phyloP scores from a whole-genome alignment of 2,797 vertebrate species.

The Dermochelys coriacea region DNA sequence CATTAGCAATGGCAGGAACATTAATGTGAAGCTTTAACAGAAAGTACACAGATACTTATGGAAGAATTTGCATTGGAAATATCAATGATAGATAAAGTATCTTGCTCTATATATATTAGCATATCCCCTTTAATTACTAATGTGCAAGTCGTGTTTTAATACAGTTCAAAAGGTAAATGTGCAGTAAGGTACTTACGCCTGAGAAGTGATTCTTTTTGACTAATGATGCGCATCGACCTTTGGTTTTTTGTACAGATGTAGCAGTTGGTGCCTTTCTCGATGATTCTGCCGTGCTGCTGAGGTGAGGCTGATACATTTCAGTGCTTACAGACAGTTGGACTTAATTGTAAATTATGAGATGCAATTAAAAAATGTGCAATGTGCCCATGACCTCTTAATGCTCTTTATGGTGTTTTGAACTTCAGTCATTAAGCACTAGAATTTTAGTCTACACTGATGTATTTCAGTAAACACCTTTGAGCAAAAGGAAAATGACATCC shows the following conservation, averaged over 20 bases:
- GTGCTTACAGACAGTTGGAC: slow-evolving; percentile 21
- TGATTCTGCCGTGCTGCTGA: slow-evolving; percentile 90
- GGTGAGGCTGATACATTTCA: slow-evolving; percentile 82
- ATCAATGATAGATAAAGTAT: background rate
- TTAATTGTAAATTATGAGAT: slow-evolving; percentile 47
- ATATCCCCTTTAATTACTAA: slow-evolving; percentile 48
- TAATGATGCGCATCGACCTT: slow-evolving; percentile 60
- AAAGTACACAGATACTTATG: background rate
- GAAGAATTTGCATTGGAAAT: slow-evolving; percentile 23
- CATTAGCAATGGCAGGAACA: background rate
- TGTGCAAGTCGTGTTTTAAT: slow-evolving; percentile 52
- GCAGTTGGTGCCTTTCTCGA: slow-evolving; percentile 95
- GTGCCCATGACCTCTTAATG: slow-evolving; percentile 12
- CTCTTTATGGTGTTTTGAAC: slow-evolving; percentile 32
- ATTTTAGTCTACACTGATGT: background rate
- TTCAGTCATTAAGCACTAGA: slow-evolving; percentile 24
- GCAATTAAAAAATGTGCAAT: slow-evolving; percentile 16
- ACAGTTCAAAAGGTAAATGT: slow-evolving; percentile 41
- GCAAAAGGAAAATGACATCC: background rate
- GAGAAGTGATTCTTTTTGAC: slow-evolving; percentile 58
- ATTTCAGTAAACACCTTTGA: slow-evolving; percentile 16
- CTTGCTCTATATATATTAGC: background rate
- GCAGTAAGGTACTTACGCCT: slow-evolving; percentile 25
- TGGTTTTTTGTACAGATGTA: slow-evolving; percentile 85
- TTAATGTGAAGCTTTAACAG: background rate